A percentile compares a stretch with the other conserved stretches of the same genome.
Conservation (phyloP, 2,888 invertebrate species). For the Margaritifera margaritifera region DNA sequence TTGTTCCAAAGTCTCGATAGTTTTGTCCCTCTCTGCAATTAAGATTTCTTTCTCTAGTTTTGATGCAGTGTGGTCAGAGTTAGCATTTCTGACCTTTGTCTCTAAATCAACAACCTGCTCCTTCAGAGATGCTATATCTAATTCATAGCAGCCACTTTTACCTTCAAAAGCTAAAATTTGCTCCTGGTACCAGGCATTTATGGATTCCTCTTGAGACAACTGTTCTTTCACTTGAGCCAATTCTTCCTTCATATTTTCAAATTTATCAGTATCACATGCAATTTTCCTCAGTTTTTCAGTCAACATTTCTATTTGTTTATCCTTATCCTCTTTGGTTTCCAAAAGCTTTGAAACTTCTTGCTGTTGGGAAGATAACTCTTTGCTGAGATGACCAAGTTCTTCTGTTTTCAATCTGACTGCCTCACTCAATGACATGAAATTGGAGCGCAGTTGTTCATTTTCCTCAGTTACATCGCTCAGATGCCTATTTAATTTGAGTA, state of each 20-base stretch:
- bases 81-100: conserved; percentile 1
- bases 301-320: conserved; percentile 17
- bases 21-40: conserved; percentile 1
- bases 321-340: conserved; percentile 12
- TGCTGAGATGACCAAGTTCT: no score
- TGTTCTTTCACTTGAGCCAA: background rate
- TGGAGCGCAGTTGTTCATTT: conserved; percentile 14
- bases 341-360: no score
- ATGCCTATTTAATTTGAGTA: conserved; percentile 5
- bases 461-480: conserved; percentile 17
- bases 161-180: background rate
- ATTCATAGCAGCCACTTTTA: background rate
- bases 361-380: no score
- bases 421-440: background rate
- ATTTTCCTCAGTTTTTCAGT: conserved; percentile 20
- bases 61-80: background rate
- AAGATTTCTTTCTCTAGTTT: conserved; percentile 3
- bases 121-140: background rate
- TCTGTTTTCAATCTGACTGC: no score
- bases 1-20: conserved; percentile 26
- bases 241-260: conserved; percentile 1
- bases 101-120: background rate
- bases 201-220: background rate
- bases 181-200: background rate
- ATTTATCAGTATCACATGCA: conserved; percentile 9